Conservation (phyloP, 2,113 vertebrate species). For the Leiothrix lutea region DNA sequence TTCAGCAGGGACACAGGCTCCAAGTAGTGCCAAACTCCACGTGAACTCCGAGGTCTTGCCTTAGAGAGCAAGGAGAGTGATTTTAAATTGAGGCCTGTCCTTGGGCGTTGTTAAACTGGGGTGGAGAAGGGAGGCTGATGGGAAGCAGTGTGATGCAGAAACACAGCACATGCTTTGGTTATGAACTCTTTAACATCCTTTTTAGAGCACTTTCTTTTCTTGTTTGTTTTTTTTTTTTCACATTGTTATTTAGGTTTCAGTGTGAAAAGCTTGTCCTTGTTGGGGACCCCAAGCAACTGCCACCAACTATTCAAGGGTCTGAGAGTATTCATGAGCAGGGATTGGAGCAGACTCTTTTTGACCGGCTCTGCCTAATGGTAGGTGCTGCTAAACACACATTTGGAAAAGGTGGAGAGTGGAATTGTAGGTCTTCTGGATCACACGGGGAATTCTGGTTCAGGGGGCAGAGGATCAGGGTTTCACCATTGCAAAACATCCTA, state of each 20-base stretch:
- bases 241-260: conserved; percentile 69
- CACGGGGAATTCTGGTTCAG: not conserved
- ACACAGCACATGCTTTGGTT: rapidly evolving
- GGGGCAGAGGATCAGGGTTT: not conserved
- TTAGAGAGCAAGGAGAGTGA: not conserved
- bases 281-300: conserved; percentile 80
- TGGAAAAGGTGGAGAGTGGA: not conserved
- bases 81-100: not conserved
- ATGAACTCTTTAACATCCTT: not conserved
- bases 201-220: not conserved
- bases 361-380: conserved; percentile 80
- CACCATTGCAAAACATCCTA: rapidly evolving
- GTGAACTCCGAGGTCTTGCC: rapidly evolving
- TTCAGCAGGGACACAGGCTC: not conserved
- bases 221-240: not conserved
- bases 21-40: not conserved
- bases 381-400: not conserved
- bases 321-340: conserved; percentile 73
- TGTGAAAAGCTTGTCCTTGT: conserved; percentile 82
- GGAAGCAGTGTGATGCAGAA: not conserved
- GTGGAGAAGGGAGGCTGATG: not conserved
- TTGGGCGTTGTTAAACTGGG: not conserved
- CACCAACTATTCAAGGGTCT: conserved; percentile 81
- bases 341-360: conserved; percentile 82
- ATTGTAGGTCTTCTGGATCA: not conserved